Conservation (phyloP, 2,888 invertebrate species). For the Drosophila pseudotakahashii region DNA sequence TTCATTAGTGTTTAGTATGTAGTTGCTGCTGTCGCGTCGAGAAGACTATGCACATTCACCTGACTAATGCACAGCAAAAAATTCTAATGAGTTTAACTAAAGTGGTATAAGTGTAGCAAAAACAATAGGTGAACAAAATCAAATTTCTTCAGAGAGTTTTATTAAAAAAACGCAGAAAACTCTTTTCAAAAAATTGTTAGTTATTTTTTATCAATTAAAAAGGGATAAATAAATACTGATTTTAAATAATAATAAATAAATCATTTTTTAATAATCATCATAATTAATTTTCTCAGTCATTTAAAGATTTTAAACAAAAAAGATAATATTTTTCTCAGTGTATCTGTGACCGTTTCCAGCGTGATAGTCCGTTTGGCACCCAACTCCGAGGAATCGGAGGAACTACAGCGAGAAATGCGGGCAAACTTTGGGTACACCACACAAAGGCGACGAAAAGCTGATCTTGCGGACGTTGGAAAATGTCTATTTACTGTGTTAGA, state of each 20-base stretch:
- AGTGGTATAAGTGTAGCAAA: too few species aligned
- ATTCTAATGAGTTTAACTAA: not conserved
- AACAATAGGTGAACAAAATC: too few species aligned
- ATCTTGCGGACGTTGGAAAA: conserved; percentile 38
- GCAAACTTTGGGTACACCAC: conserved; percentile 16
- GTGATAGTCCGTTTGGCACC: conserved; percentile 34
- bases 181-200: too few species aligned
- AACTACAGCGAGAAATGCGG: conserved; percentile 35
- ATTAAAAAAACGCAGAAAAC: too few species aligned
- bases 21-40: conserved; percentile 44
- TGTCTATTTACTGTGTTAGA: conserved; percentile 73
- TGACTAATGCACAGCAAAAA: conserved; percentile 23
- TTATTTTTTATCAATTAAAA: too few species aligned
- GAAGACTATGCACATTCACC: conserved; percentile 49
- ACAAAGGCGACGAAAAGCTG: conserved; percentile 38
- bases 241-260: too few species aligned
- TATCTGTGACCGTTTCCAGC: conserved; percentile 8
- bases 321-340: conserved; percentile 9
- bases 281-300: too few species aligned
- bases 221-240: too few species aligned
- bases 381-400: conserved; percentile 30
- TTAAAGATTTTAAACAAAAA: too few species aligned
- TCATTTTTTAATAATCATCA: too few species aligned
- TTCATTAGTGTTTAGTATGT: conserved; percentile 55
- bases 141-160: too few species aligned